phyloP scores from a whole-genome alignment of 1,140 invertebrate genomes.

The Drosophila nigromelanica region DNA sequence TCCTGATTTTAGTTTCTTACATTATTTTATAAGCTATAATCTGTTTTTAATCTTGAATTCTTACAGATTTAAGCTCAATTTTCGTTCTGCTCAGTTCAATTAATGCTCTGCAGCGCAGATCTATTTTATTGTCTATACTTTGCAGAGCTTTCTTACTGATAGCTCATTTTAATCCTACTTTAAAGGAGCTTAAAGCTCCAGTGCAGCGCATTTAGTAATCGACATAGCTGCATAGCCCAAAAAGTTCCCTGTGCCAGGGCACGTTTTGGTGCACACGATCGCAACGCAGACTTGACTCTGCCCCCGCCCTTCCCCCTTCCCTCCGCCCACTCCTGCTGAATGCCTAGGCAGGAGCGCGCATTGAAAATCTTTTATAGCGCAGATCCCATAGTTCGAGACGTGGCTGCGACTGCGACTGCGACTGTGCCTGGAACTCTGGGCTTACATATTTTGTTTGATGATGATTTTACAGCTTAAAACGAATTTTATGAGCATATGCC shows the following conservation, averaged over 20 bases:
- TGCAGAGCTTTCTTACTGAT: not conserved
- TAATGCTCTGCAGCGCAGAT: no score
- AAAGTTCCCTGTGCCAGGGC: constrained; percentile 48
- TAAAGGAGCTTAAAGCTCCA: not conserved
- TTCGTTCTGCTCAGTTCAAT: no score
- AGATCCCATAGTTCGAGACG: constrained; percentile 41
- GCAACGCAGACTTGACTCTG: constrained; percentile 23
- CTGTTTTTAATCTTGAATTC: no score
- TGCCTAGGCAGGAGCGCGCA: constrained; percentile 33
- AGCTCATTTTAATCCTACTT: not conserved
- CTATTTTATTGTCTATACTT: no score
- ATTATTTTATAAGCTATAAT: no score
- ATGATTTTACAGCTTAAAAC: constrained; percentile 84
- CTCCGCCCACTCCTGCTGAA: not conserved
- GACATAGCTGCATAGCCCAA: constrained; percentile 31
- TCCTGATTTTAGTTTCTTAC: no score
- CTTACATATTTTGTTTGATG: constrained; percentile 82
- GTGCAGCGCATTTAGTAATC: constrained; percentile 56
- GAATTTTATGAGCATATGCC: constrained; percentile 83
- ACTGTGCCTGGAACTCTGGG: constrained; percentile 20
- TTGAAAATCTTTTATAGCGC: constrained; percentile 72
- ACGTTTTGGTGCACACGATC: constrained; percentile 60
- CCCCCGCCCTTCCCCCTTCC: not conserved
- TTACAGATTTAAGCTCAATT: no score
- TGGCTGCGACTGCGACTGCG: constrained; percentile 9